Percentiles rank a stretch among this genome's conserved stretches.
phyloP scores from a whole-genome alignment of 2,113 vertebrate species.

The Genyomyrus donnyi region DNA sequence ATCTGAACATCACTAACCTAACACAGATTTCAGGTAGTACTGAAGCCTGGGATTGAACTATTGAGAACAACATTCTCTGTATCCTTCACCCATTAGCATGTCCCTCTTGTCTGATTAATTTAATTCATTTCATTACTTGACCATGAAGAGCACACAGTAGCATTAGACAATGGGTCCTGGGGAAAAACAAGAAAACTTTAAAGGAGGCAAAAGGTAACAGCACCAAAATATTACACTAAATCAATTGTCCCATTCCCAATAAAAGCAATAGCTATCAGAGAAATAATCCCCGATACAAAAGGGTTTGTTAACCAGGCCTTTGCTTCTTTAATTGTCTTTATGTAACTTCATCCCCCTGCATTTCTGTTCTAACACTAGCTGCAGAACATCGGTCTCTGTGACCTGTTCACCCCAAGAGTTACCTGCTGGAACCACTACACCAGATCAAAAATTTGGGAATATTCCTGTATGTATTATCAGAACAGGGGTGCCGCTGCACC shows the following conservation, averaged over 20 bases:
- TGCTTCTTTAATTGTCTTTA: conserved; percentile 26
- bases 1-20: not conserved
- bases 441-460: not conserved
- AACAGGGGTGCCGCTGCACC: not conserved
- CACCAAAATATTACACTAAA: conserved; percentile 32
- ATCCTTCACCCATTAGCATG: not conserved
- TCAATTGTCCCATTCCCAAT: conserved; percentile 28
- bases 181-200: conserved; percentile 22
- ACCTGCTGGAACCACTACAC: not conserved
- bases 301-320: conserved; percentile 32
- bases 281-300: conserved; percentile 30
- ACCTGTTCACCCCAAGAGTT: not conserved
- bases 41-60: not conserved
- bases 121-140: not conserved
- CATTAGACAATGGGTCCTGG: not conserved
- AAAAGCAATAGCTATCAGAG: conserved; percentile 40
- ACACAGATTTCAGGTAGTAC: not conserved
- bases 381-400: not conserved
- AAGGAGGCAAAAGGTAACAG: conserved; percentile 21
- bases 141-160: not conserved
- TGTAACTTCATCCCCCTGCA: conserved; percentile 34
- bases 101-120: not conserved
- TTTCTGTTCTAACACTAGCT: not conserved
- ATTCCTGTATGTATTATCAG: not conserved
- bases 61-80: not conserved